A percentile compares a stretch with the other conserved stretches of the same genome.
Conservation (phyloP, 64 coral and sea anemone genomes). For the Platygyra sinensis region DNA sequence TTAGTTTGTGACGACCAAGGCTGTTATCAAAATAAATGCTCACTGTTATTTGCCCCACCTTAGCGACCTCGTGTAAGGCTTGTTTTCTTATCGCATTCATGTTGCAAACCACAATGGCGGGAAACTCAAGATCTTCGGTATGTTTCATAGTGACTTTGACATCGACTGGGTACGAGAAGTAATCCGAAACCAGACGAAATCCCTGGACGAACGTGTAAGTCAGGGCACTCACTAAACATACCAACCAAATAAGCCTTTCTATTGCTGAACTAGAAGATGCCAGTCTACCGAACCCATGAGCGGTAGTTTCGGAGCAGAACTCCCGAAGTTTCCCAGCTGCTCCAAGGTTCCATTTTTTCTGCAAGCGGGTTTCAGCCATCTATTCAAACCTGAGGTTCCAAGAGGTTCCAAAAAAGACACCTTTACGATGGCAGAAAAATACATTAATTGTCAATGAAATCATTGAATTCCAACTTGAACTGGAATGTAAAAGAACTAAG, state of each 20-base stretch:
- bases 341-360: neutral
- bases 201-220: slow-evolving; percentile 12
- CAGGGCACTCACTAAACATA: neutral
- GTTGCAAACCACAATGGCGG: slow-evolving; percentile 29
- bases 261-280: neutral
- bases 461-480: too few species aligned
- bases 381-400: neutral
- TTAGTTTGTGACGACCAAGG: too few species aligned
- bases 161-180: slow-evolving; percentile 21
- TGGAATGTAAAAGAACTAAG: too few species aligned
- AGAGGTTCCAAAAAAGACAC: neutral
- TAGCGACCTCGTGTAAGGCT: neutral
- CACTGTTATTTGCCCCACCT: neutral
- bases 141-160: slow-evolving; percentile 9
- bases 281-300: slow-evolving; percentile 38
- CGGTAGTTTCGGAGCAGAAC: slow-evolving; percentile 44
- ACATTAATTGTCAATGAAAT: neutral
- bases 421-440: neutral
- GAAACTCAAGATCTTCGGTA: neutral
- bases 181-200: neutral
- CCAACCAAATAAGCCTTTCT: slow-evolving; percentile 18
- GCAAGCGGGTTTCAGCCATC: neutral
- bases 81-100: slow-evolving; percentile 1
- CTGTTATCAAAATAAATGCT: neutral
- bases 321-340: neutral